Evolutionary conservation across 2,113 vertebrate species (phyloP).

Genomic region (Cephalopholis sonnerati): DNA sequence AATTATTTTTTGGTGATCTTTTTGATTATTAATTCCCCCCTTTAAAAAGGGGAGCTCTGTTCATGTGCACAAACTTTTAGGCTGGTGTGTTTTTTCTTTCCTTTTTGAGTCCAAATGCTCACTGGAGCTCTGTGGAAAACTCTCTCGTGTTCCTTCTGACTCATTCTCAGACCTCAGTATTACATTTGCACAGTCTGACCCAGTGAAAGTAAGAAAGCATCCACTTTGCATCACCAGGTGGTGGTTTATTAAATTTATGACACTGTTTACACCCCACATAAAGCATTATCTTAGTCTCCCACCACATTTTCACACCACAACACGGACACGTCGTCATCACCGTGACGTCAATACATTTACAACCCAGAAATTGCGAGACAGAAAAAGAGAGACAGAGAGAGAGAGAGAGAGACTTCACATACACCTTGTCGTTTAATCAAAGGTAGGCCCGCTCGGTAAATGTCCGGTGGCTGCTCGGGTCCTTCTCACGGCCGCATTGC

Average conservation of each 20-base stretch:
- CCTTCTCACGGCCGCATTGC: constrained; percentile 62
- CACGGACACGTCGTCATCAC: constrained; percentile 34
- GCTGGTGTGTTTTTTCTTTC: background rate
- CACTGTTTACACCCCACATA: constrained; percentile 92
- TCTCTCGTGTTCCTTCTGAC: background rate
- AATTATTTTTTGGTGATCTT: background rate
- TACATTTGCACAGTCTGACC: background rate
- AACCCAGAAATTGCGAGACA: constrained; percentile 9
- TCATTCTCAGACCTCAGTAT: background rate
- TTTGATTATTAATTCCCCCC: too few relatives aligned
- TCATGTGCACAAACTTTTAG: background rate
- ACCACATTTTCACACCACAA: constrained; percentile 51
- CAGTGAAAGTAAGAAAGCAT: background rate
- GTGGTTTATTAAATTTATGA: constrained; percentile 95
- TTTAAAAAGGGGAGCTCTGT: background rate
- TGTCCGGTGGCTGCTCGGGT: constrained; percentile 16
- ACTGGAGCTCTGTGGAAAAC: background rate
- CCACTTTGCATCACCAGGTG: constrained; percentile 24
- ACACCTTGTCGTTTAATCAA: constrained; percentile 29
- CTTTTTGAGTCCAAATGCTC: background rate
- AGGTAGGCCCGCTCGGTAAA: constrained; percentile 24
- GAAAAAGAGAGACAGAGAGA: constrained; percentile 1
- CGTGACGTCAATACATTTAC: constrained; percentile 58
- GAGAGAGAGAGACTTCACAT: constrained; percentile 31
- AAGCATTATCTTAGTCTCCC: constrained; percentile 52